Base-by-base conservation (phyloP, 1,140 invertebrate genomes). In the Drosophila subobscura region DNA sequence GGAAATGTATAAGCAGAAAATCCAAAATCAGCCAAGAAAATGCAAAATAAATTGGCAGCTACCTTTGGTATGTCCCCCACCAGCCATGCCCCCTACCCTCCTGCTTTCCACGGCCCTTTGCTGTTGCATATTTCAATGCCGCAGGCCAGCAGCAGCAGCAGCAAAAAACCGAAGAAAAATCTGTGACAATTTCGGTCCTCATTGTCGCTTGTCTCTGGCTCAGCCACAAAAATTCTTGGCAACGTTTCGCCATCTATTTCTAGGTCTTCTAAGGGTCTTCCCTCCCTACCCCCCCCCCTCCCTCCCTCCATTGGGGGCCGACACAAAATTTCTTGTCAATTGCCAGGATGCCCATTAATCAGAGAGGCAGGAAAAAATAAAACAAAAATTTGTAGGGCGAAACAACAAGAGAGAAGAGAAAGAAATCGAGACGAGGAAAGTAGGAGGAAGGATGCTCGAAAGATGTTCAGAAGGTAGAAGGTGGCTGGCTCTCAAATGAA, bases 31-130 rank as follows among this genome's bases (percentile, higher is more conserved):
- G 37, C 40, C 59, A 59, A 66, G 72, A 66, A 85, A 85, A 81
- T 81, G 73, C 72, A 73, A 81, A 81, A 85, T 86, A 85, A 86
- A 85, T 86, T 85, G 80, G 80, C 81, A 85, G 81, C 80, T 77
- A 86, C 81, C 81, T 85, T 77, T 86, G 72, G 72, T 54, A 75
- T 81, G 73, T 68, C 40, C 56, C 12, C 27, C n/a, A 1, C 16
- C 6, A 20, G 16, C 16, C 25, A 16, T 44, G 3, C 10, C 5
- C 6, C 12, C 41, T 44, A 50, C 54, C 37, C 41, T 23, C 7
- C 8, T 23, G 6, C 45, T 23, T 45, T 63, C 22, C 47, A 27
- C 42, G 45, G 44, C 25, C 42, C 52, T 56, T 49, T 65, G 57
- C 66, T 77, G 72, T 77, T 84, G 80, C 80, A 84, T 86, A 79